Base-by-base conservation (phyloP, 1,140 invertebrate genomes). In the Nephotettix cincticeps region DNA sequence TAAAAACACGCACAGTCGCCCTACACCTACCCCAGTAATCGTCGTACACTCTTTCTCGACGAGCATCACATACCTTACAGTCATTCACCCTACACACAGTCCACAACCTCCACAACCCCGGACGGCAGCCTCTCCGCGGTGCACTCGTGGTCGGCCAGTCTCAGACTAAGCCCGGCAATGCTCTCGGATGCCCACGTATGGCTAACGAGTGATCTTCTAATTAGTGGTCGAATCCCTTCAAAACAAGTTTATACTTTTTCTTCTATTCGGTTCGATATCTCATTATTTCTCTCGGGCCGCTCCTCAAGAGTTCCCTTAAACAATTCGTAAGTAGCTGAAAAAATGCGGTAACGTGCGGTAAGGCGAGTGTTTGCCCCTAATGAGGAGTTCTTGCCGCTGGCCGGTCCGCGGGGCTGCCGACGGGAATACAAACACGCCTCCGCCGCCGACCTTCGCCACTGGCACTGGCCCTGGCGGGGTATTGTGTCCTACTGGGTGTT, bases 91-190 rank as follows among this genome's bases (percentile, higher is more conserved):
- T 36, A 14, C 4, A 36, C 32, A 4, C 32, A 4, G 14, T 14
- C 4, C 14, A 6, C 14, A 6, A 14, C 14, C 4, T 14, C 4
- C 32, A 36, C 4, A 36, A 4, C 32, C 32, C 14, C 32, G 32
- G 4, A 36, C 32, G 4, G 32, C 32, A 36, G 4, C 14, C 4
- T 14, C 4, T 14, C 14, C 14, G 32, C 32, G 4, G n/a, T 36
- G 4, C 32, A 36, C 32, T 36, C 32, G 32, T 36, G 32, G 32
- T 36, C 32, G 32, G 32, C 4, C 21, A 6, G 47, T 61, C 56
- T 1, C 64, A 43, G 80, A 83, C 77, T 68, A 70, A 43, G 51
- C 64, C 32, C n/a, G 17, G 43, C 40, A 54, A 71, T 71, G 71
- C 64, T 67, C 21, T 67, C 21, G 9, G 72, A 70, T 71, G 65